phyloP scores from a whole-genome alignment of 2,113 vertebrate genomes.

The Pterophyllum scalare region DNA sequence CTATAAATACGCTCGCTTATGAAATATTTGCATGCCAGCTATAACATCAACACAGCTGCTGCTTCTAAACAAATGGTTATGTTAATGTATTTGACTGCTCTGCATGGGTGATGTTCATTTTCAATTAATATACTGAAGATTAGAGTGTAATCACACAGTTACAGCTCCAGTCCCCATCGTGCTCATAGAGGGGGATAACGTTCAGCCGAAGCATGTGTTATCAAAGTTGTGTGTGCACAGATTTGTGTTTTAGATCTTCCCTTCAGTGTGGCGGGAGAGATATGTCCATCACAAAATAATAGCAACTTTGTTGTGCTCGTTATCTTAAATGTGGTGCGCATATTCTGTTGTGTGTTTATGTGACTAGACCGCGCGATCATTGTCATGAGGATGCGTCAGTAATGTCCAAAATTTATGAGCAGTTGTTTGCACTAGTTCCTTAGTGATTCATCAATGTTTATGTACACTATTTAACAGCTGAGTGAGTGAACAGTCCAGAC shows the following conservation, averaged over 20 bases:
- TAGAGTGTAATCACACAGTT: background rate
- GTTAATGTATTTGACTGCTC: conserved; percentile 7
- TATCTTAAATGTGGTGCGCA: conserved; percentile 8
- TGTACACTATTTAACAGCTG: background rate
- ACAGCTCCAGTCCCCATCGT: background rate
- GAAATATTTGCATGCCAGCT: background rate
- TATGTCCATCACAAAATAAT: conserved; percentile 1
- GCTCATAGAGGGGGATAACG: background rate
- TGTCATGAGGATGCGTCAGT: too few relatives aligned
- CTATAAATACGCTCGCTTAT: background rate
- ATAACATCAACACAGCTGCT: background rate
- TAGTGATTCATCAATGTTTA: background rate
- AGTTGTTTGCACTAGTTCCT: conserved; percentile 2
- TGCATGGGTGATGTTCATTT: conserved; percentile 5
- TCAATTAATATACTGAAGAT: conserved; percentile 4
- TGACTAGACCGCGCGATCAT: background rate
- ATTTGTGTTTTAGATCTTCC: background rate
- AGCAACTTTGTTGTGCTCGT: background rate
- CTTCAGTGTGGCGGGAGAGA: background rate
- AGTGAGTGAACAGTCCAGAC: background rate
- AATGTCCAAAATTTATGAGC: conserved; percentile 3
- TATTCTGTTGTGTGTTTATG: background rate
- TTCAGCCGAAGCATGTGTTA: background rate
- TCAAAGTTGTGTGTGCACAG: background rate
- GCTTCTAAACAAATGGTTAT: background rate